Conservation (phyloP, 2,113 vertebrate species). For the Takifugu bimaculatus region DNA sequence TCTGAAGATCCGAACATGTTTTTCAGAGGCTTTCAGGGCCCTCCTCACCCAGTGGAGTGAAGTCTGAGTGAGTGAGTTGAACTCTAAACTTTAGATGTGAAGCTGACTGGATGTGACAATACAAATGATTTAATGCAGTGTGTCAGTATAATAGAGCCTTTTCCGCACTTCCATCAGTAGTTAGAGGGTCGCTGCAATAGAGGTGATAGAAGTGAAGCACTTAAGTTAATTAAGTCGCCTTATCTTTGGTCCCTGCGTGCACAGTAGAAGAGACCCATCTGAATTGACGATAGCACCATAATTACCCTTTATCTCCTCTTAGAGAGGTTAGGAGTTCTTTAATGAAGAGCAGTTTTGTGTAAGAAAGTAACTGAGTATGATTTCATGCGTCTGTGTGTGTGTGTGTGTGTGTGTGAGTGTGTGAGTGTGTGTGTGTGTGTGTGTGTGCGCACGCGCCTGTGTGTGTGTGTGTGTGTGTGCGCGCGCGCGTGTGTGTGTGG, state of each 20-base stretch:
- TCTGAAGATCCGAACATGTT: neutral
- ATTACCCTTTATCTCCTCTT: slow-evolving; percentile 67
- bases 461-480: neutral
- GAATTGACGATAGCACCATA: slow-evolving; percentile 66
- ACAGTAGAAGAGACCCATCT: slow-evolving; percentile 55
- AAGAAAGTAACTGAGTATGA: slow-evolving; percentile 45
- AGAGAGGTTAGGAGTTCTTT: slow-evolving; percentile 60
- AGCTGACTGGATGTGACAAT: slow-evolving; percentile 57
- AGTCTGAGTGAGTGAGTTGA: slow-evolving; percentile 30
- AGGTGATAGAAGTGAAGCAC: slow-evolving; percentile 65
- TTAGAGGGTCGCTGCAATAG: slow-evolving; percentile 42
- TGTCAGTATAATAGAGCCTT: slow-evolving; percentile 44
- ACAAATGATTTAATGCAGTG: slow-evolving; percentile 51
- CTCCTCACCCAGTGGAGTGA: slow-evolving; percentile 1
- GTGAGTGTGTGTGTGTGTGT: neutral
- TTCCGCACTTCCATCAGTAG: slow-evolving; percentile 49
- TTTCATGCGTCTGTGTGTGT: neutral
- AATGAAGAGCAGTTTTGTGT: slow-evolving; percentile 63
- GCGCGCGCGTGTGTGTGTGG: neutral
- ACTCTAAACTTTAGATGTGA: slow-evolving; percentile 46
- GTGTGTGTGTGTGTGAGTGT: neutral
- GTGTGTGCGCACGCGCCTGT: neutral
- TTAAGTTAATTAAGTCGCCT: slow-evolving; percentile 72
- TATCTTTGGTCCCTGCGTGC: slow-evolving; percentile 63
- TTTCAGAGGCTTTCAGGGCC: neutral